phyloP scores from a whole-genome alignment of 2,888 invertebrate genomes.

The Taenaris catops region DNA sequence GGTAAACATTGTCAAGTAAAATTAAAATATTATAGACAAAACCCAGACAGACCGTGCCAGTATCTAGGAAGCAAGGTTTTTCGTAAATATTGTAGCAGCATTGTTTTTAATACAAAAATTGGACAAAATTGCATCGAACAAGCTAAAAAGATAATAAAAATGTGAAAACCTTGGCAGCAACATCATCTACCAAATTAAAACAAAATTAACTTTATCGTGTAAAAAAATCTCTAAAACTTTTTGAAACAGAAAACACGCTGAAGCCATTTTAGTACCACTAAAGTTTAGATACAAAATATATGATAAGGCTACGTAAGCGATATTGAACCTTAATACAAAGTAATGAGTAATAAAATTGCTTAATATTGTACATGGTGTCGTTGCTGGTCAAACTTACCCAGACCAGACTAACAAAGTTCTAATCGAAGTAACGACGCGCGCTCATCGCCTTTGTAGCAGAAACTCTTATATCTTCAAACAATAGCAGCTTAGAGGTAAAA shows the following conservation, averaged over 20 bases:
- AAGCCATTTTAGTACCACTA: constrained; percentile 4
- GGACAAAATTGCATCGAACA: too few relatives aligned
- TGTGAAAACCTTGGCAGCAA: too few relatives aligned
- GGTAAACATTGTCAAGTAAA: too few relatives aligned
- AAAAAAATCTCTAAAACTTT: constrained; percentile 2
- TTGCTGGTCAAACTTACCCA: constrained; percentile 28
- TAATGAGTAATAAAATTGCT: constrained; percentile 6
- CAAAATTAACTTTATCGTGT: too few relatives aligned
- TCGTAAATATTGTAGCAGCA: too few relatives aligned
- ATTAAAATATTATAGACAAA: too few relatives aligned
- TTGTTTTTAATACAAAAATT: too few relatives aligned
- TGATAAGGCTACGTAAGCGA: background rate
- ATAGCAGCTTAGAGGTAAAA: constrained; percentile 33
- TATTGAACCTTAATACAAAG: background rate
- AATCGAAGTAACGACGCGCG: constrained; percentile 56
- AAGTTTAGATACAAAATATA: constrained; percentile 6
- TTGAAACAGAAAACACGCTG: constrained; percentile 1
- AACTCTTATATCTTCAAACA: constrained; percentile 53
- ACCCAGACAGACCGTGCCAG: too few relatives aligned
- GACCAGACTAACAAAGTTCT: constrained; percentile 42
- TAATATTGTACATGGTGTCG: constrained; percentile 21
- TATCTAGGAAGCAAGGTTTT: too few relatives aligned
- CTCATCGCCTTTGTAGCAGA: constrained; percentile 54
- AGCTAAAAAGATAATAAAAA: too few relatives aligned
- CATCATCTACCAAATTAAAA: too few relatives aligned